These are phyloP conservation scores for Tachyglossus aculeatus DNA, from an alignment of 2,797 vertebrate species.

Conservation along the genomic window DNA sequence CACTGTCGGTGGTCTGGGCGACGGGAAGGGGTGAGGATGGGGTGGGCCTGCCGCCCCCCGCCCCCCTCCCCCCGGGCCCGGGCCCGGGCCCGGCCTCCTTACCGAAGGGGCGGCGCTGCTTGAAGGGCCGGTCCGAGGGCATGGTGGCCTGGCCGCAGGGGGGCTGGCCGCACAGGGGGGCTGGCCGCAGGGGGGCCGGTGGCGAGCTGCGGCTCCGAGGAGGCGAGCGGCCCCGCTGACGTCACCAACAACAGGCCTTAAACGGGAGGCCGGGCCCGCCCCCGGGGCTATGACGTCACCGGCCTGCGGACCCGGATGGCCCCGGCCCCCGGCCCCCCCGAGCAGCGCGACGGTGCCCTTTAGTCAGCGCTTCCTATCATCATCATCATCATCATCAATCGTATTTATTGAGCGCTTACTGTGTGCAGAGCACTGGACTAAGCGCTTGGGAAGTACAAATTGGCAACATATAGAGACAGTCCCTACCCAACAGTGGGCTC, in stretches of 20 bases:
- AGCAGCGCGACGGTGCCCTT: too few species aligned
- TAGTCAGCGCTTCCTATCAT: too few species aligned
- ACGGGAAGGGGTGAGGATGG: too few species aligned
- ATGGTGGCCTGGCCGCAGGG: conserved; percentile 69
- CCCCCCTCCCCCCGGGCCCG: background rate
- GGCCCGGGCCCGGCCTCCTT: conserved; percentile 53
- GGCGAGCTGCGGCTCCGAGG: conserved; percentile 25
- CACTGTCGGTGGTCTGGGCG: background rate
- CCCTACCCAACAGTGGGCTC: too few species aligned
- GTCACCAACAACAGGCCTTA: conserved; percentile 68
- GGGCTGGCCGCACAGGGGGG: conserved; percentile 2
- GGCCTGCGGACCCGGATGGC: too few species aligned
- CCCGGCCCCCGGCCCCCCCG: too few species aligned
- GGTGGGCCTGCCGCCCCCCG: background rate
- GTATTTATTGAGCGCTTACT: too few species aligned
- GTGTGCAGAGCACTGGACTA: too few species aligned
- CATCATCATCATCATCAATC: too few species aligned
- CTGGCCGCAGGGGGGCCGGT: background rate
- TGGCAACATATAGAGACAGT: too few species aligned
- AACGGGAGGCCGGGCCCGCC: conserved; percentile 49
- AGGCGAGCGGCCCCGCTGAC: conserved; percentile 56
- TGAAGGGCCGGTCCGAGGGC: conserved; percentile 95
- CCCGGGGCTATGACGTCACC: too few species aligned
- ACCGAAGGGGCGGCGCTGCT: conserved; percentile 94
- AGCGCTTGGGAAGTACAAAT: too few species aligned